Evolutionary conservation across 2,113 vertebrate species (phyloP).

Genomic region (Ophthalmolycus amberensis): DNA sequence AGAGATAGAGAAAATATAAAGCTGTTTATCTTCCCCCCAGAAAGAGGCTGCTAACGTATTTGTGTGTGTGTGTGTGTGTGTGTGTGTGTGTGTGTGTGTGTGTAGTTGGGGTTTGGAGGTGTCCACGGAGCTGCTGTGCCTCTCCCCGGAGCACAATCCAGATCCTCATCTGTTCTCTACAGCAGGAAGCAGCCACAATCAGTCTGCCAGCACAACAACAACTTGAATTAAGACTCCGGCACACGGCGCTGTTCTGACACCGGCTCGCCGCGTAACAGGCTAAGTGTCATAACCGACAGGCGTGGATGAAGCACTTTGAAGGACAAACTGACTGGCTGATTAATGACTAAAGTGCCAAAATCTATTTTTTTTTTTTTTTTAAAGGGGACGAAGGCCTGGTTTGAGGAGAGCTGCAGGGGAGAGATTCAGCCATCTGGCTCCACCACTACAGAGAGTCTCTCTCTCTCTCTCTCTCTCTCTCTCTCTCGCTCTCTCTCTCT

Average conservation of each 20-base stretch:
- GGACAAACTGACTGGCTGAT: constrained; percentile 2
- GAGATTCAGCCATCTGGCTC: constrained; percentile 71
- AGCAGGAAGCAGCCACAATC: constrained; percentile 59
- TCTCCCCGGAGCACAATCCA: constrained; percentile 50
- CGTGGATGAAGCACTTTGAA: neutral
- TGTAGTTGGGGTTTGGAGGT: constrained; percentile 34
- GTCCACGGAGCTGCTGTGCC: constrained; percentile 28
- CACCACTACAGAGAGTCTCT: constrained; percentile 23
- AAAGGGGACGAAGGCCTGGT: constrained; percentile 4
- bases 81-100: constrained; percentile 28
- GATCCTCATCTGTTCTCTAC: constrained; percentile 70
- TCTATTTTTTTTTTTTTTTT: neutral
- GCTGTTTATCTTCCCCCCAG: constrained; percentile 63
- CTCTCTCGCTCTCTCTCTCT: constrained; percentile 9
- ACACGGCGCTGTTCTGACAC: constrained; percentile 17
- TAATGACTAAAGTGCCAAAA: constrained; percentile 33
- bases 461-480: constrained; percentile 21
- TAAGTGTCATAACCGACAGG: constrained; percentile 21
- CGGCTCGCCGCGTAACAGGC: constrained; percentile 20
- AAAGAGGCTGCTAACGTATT: constrained; percentile 44
- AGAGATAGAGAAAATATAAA: constrained; percentile 61
- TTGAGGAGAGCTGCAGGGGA: constrained; percentile 48
- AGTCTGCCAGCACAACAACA: constrained; percentile 45
- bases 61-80: constrained; percentile 25
- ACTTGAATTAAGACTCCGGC: constrained; percentile 27